Evolutionary conservation across 2,113 vertebrate genomes (phyloP).

Genomic region (human (Homo sapiens)): DNA sequence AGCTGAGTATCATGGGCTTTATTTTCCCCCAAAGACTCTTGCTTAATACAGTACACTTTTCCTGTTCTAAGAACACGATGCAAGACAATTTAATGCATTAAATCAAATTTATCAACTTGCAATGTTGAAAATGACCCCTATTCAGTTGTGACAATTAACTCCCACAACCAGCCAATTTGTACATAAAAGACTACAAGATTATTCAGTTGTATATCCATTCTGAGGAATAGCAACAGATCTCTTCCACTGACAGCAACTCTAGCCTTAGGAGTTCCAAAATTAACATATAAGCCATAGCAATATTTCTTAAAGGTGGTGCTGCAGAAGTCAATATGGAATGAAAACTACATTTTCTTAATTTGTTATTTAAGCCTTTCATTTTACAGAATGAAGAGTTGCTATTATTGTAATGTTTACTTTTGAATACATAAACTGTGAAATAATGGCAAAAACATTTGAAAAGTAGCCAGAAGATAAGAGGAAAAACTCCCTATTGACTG

Average conservation of each 20-base stretch:
- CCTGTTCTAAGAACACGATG: neutral
- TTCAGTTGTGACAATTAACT: conserved; percentile 50
- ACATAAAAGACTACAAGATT: conserved; percentile 54
- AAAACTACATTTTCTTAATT: conserved; percentile 63
- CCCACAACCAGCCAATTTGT: conserved; percentile 39
- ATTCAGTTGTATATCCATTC: neutral
- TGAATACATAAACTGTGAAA: conserved; percentile 75
- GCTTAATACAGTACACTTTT: conserved; percentile 6
- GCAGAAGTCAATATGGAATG: conserved; percentile 55
- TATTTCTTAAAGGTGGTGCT: conserved; percentile 67
- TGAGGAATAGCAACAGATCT: neutral
- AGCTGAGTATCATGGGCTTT: neutral
- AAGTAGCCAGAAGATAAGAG: conserved; percentile 72
- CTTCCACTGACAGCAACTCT: neutral
- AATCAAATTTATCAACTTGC: conserved; percentile 37
- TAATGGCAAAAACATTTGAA: conserved; percentile 75
- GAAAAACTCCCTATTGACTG: conserved; percentile 27
- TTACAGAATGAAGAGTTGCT: conserved; percentile 62
- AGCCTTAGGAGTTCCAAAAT: conserved; percentile 58
- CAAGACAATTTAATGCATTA: conserved; percentile 49
- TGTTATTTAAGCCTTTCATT: conserved; percentile 55
- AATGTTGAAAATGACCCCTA: conserved; percentile 62
- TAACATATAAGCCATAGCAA: conserved; percentile 33
- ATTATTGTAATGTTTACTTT: conserved; percentile 73
- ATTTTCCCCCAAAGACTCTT: neutral